phyloP scores from a whole-genome alignment of 2,797 vertebrate species.

The Mycteria americana region DNA sequence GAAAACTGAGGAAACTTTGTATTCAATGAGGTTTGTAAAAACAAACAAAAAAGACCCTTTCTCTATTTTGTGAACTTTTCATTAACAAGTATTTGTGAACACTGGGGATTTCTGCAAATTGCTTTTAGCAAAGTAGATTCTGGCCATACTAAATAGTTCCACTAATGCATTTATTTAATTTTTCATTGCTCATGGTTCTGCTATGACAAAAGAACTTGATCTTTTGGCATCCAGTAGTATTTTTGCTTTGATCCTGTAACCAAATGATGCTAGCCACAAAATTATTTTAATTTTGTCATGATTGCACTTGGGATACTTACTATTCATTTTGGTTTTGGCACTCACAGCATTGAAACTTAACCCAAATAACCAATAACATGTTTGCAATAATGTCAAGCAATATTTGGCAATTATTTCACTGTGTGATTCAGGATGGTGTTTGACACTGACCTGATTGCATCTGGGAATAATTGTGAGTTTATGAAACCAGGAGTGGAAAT shows the following conservation, averaged over 20 bases:
- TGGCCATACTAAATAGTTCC: not conserved
- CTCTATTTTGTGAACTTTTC: not conserved
- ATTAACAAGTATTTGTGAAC: not conserved
- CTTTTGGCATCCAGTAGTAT: not conserved
- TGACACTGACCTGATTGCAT: not conserved
- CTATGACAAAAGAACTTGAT: not conserved
- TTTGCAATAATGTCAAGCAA: not conserved
- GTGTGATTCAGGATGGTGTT: not conserved
- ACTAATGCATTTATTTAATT: not conserved
- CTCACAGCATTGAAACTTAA: not conserved
- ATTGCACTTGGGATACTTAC: not conserved
- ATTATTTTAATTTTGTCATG: not conserved
- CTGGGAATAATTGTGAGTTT: not conserved
- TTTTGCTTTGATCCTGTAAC: slow-evolving; percentile 24
- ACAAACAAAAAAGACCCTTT: not conserved
- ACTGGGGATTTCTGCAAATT: not conserved
- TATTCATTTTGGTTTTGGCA: slow-evolving; percentile 4
- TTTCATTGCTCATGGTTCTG: not conserved
- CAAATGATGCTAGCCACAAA: not conserved
- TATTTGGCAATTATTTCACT: not conserved
- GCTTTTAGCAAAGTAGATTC: not conserved
- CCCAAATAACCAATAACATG: not conserved
- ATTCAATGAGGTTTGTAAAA: not conserved
- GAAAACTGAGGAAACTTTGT: not conserved
- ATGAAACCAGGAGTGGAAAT: not conserved